A percentile compares a stretch with the other conserved stretches of the same genome.
phyloP scores from a whole-genome alignment of 2,113 vertebrate species.

The Cnemophilus loriae region DNA sequence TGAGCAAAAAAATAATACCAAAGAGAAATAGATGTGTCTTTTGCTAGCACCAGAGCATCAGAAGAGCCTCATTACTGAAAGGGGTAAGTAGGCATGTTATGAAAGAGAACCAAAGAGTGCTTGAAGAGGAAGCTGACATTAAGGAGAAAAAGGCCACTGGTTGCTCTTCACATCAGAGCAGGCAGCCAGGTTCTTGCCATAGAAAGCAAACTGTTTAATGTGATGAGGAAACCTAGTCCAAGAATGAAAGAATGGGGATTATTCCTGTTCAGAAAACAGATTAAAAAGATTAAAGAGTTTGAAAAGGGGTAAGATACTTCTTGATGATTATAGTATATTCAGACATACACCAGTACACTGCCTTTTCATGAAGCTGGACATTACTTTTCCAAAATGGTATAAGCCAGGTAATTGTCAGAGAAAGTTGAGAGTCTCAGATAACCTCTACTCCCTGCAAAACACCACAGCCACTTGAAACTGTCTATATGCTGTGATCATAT shows the following conservation, averaged over 20 bases:
- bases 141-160: neutral
- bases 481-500: fast-evolving
- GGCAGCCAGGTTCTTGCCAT: neutral
- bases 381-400: neutral
- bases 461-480: neutral
- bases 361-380: neutral
- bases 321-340: neutral
- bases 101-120: neutral
- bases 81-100: neutral
- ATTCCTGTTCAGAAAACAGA: neutral
- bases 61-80: neutral
- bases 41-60: neutral
- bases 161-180: neutral
- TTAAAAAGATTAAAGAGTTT: neutral
- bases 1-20: neutral
- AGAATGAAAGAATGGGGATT: neutral
- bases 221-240: neutral
- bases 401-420: neutral
- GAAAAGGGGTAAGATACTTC: neutral
- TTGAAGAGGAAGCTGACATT: neutral
- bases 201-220: neutral
- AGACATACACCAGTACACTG: neutral
- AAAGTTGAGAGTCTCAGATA: neutral
- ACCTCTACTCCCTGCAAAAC: neutral
- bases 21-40: neutral